A percentile compares a stretch with the other conserved stretches of the same genome.
Evolutionary conservation across 2,797 vertebrate species (phyloP).

Genomic region (Periparus ater): DNA sequence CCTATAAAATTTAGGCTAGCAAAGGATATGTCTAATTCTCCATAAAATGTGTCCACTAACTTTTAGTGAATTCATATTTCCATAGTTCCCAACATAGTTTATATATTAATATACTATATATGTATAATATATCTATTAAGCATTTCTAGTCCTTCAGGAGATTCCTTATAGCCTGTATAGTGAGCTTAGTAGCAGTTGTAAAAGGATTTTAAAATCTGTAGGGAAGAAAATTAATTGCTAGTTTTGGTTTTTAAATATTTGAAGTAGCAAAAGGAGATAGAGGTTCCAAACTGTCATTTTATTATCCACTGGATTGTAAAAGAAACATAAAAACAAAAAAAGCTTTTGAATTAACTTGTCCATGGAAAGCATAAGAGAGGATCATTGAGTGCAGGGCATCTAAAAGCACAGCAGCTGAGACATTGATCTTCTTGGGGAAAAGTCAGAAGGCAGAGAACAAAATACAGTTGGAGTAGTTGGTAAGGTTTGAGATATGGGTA

Average conservation of each 20-base stretch:
- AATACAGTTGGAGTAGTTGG: background rate
- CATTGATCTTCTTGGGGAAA: background rate
- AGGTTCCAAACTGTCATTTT: background rate
- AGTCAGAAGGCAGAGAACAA: background rate
- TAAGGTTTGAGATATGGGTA: background rate
- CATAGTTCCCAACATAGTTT: background rate
- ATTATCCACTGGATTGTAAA: background rate
- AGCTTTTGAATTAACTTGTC: background rate
- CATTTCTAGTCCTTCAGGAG: background rate
- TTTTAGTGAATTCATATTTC: background rate
- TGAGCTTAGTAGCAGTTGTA: background rate
- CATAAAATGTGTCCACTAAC: background rate
- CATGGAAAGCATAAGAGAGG: fast-evolving
- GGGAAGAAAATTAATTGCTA: background rate
- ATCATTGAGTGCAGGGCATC: background rate
- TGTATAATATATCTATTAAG: background rate
- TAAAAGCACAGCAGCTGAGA: background rate
- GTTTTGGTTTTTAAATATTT: background rate
- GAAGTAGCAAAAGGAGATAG: background rate
- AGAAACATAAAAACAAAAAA: background rate
- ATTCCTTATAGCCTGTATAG: background rate
- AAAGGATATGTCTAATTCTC: background rate
- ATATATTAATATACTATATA: too few relatives aligned
- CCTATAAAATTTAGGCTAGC: background rate
- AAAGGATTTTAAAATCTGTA: background rate